Evolutionary conservation across 2,888 invertebrate species (phyloP).

Genomic region (Germaria angustata): DNA sequence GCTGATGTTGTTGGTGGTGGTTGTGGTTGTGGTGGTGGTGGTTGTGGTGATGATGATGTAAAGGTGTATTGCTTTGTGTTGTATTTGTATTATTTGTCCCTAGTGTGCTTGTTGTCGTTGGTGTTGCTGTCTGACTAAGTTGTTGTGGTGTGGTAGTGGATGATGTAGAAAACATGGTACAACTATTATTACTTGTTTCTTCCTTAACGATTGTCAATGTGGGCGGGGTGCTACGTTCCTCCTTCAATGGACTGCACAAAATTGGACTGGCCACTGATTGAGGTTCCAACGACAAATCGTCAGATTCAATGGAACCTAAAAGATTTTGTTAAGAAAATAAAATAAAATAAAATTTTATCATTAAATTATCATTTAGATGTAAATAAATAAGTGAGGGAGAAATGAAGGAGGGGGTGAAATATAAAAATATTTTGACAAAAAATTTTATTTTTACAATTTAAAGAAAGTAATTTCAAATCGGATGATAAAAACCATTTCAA

Average conservation of each 20-base stretch:
- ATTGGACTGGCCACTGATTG: constrained; percentile 80
- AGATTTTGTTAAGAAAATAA: constrained; percentile 71
- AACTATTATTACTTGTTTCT: constrained; percentile 87
- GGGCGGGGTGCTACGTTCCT: constrained; percentile 85
- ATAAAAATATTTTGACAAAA: no score
- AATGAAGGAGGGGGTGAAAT: no score
- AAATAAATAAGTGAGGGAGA: background rate
- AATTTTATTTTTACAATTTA: no score
- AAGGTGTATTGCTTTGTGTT: constrained; percentile 63
- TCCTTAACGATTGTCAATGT: constrained; percentile 84
- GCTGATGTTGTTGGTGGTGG: constrained; percentile 61
- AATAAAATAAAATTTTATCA: background rate
- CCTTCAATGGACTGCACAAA: constrained; percentile 83
- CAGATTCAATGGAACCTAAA: constrained; percentile 89
- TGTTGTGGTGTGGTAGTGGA: constrained; percentile 71
- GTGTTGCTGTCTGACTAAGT: constrained; percentile 72
- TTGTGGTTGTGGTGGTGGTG: constrained; percentile 69
- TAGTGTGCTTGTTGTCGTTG: constrained; percentile 70
- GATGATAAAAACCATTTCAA: no score
- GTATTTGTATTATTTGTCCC: constrained; percentile 67
- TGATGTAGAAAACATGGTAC: constrained; percentile 80
- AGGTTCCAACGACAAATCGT: constrained; percentile 87
- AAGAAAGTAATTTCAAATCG: no score
- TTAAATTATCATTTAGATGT: background rate
- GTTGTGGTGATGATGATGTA: constrained; percentile 70